Conservation (phyloP, 1,140 invertebrate species). For the Drosophila miranda region DNA sequence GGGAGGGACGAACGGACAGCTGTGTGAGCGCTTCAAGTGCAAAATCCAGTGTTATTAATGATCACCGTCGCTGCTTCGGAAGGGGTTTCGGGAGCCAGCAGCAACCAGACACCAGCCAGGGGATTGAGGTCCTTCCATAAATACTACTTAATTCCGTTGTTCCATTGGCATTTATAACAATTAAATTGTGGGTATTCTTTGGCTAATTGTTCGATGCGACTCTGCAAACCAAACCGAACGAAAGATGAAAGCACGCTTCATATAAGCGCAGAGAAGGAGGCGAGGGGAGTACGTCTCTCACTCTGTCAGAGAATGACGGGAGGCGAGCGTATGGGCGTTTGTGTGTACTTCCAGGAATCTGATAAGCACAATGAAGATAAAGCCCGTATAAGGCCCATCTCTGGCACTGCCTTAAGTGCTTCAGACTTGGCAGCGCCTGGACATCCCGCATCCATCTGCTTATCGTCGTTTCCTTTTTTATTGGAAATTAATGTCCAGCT, state of each 20-base stretch:
- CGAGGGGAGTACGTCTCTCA: not conserved
- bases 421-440: not conserved
- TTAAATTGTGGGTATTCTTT: slow-evolving; percentile 63
- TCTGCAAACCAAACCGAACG: slow-evolving; percentile 25
- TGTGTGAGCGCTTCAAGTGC: slow-evolving; percentile 36
- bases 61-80: slow-evolving; percentile 34
- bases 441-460: not conserved
- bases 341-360: slow-evolving; percentile 41
- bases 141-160: slow-evolving; percentile 73
- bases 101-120: too few species aligned
- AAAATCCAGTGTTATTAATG: slow-evolving; percentile 77
- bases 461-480: slow-evolving; percentile 43
- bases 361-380: slow-evolving; percentile 66
- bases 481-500: slow-evolving; percentile 49
- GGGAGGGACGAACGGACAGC: slow-evolving; percentile 10
- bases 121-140: slow-evolving; percentile 44
- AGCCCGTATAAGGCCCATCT: slow-evolving; percentile 21
- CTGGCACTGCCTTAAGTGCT: not conserved
- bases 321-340: slow-evolving; percentile 5
- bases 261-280: not conserved
- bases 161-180: slow-evolving; percentile 74
- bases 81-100: slow-evolving; percentile 32
- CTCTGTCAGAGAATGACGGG: slow-evolving; percentile 28
- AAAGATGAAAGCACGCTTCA: not conserved
- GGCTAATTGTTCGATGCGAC: slow-evolving; percentile 59